Base-by-base conservation (phyloP, 2,888 invertebrate genomes). In the Amiota mariae region DNA sequence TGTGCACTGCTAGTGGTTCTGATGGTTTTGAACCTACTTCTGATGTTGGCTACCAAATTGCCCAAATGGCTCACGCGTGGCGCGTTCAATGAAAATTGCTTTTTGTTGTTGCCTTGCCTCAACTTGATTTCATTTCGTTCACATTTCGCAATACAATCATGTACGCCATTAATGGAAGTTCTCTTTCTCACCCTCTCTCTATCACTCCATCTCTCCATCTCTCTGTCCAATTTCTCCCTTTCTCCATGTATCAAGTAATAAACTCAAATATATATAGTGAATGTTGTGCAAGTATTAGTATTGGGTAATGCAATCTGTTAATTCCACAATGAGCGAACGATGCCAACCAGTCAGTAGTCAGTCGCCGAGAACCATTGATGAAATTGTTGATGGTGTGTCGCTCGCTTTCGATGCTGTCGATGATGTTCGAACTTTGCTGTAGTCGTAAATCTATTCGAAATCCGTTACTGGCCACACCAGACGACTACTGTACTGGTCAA, bases 241-340 rank as follows among this genome's bases (percentile, higher is more conserved):
- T 59, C 18, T 59, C 59, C 18, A 36, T 36, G 36, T 36, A 36
- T 36, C 11, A 54, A 54, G 13, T 54, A 9, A 54, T 15, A 15
- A 15, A 54, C 54, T 54, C n/a, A 54, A 6, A 36, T 36, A 13
- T 54, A n/a, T 15, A 13, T 54, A 54, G 13, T 13, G 54, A n/a
- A 2, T 54, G 51, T 36, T 24, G 20, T 24, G 20, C 24, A 24
- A 24, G 24, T 24, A 24, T 61, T 57, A 64, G 67, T 51, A 51
- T 64, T 61, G 64, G 64, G 20, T 63, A 77, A 75, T 82, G 78
- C 78, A 80, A 80, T 85, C 83, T 77, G 82, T 82, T 85, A 79
- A 84, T 78, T 84, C 79, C 67, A 12, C 51, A 47, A 24, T 54
- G 51, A 36, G 36, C 36, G 36, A 36, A 6, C 36, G 36, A 36